These are phyloP conservation scores for Sciurus carolinensis DNA, from an alignment of 2,797 vertebrate genomes.

Conservation along the genomic window DNA sequence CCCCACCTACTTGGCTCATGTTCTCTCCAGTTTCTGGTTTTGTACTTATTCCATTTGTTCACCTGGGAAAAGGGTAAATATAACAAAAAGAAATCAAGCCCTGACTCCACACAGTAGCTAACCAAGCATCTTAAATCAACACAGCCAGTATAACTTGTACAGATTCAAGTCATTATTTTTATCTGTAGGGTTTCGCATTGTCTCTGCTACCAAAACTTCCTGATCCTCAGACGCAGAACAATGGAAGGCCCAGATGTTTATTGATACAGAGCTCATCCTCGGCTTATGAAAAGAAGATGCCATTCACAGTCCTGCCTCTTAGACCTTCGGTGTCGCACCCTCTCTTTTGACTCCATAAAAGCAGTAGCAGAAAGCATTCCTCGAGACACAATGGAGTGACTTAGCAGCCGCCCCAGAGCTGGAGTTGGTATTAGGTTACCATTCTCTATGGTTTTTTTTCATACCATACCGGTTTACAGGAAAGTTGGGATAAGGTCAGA, in stretches of 20 bases:
- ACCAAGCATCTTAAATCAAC: slow-evolving; percentile 79
- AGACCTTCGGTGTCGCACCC: slow-evolving; percentile 72
- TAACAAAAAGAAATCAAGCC: slow-evolving; percentile 77
- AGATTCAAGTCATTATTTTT: slow-evolving; percentile 81
- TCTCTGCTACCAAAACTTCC: slow-evolving; percentile 74
- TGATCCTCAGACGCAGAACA: slow-evolving; percentile 58
- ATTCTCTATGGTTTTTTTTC: background rate
- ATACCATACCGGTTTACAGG: slow-evolving; percentile 85
- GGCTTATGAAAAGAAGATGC: slow-evolving; percentile 81
- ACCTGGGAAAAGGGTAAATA: slow-evolving; percentile 82
- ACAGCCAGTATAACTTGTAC: slow-evolving; percentile 77
- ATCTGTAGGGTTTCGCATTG: slow-evolving; percentile 70
- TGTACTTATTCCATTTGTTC: slow-evolving; percentile 74
- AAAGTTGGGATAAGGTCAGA: slow-evolving; percentile 89
- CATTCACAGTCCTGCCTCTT: slow-evolving; percentile 79
- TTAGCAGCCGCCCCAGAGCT: slow-evolving; percentile 63
- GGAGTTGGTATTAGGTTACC: slow-evolving; percentile 84
- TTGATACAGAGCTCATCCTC: slow-evolving; percentile 79
- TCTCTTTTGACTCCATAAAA: slow-evolving; percentile 83
- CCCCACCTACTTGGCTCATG: slow-evolving; percentile 55
- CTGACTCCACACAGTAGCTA: slow-evolving; percentile 76
- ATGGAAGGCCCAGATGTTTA: slow-evolving; percentile 61
- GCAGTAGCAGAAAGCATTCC: slow-evolving; percentile 86
- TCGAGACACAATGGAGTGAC: slow-evolving; percentile 77
- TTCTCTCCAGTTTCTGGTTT: slow-evolving; percentile 64